Evolutionary conservation across 2,113 vertebrate genomes (phyloP).

Genomic region (Etheostoma spectabile): DNA sequence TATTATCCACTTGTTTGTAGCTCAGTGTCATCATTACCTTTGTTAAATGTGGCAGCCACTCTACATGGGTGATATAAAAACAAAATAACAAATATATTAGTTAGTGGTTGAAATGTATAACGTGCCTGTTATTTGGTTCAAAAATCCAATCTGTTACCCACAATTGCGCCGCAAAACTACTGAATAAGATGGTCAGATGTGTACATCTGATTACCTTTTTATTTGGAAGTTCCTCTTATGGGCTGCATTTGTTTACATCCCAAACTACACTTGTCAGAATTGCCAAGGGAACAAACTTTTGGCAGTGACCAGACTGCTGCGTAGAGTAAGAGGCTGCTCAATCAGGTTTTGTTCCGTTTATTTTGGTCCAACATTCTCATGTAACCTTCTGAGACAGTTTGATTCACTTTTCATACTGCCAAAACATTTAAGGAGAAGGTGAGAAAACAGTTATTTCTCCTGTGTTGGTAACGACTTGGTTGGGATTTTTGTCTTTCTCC

Average conservation of each 20-base stretch:
- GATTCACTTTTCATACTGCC: constrained; percentile 33
- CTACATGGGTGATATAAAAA: no score
- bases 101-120: no score
- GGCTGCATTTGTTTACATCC: not conserved
- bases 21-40: not conserved
- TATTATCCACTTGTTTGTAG: not conserved
- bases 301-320: not conserved
- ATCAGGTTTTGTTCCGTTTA: no score
- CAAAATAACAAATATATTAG: no score
- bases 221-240: not conserved
- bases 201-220: not conserved
- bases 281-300: not conserved
- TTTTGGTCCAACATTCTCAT: not conserved
- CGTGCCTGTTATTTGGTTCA: not conserved
- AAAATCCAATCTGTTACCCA: not conserved
- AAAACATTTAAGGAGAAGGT: constrained; percentile 64
- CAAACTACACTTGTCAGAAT: not conserved
- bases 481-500: not conserved
- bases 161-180: not conserved
- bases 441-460: no score
- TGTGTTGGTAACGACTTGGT: constrained; percentile 32
- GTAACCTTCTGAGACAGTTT: constrained; percentile 5
- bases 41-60: no score
- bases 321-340: not conserved
- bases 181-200: not conserved